These are phyloP conservation scores for Hypanus sabinus DNA, from an alignment of 2,113 vertebrate genomes.

Conservation along the genomic window DNA sequence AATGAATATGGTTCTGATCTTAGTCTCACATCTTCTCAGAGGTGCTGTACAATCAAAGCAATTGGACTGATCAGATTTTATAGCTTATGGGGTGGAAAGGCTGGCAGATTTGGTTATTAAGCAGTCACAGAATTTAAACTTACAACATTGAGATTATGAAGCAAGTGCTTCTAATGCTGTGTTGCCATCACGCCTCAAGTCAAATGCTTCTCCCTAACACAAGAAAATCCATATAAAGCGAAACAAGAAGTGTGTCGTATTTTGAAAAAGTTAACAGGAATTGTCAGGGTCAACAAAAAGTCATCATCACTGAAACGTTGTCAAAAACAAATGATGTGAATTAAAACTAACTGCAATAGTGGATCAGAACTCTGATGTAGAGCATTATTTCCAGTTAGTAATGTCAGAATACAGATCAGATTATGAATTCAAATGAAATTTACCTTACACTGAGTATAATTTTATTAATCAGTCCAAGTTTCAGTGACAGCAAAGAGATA, in stretches of 20 bases:
- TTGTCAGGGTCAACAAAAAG: slow-evolving; percentile 26
- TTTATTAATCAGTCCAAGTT: slow-evolving; percentile 35
- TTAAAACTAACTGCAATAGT: slow-evolving; percentile 20
- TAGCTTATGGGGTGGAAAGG: slow-evolving; percentile 19
- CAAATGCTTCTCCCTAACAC: neutral
- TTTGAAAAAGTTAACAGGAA: slow-evolving; percentile 24
- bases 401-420: slow-evolving; percentile 9
- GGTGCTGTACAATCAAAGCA: slow-evolving; percentile 21
- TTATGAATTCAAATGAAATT: slow-evolving; percentile 37
- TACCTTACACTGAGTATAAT: slow-evolving; percentile 35
- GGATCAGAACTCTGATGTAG: neutral
- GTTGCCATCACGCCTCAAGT: slow-evolving; percentile 4
- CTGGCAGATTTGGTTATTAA: slow-evolving; percentile 24
- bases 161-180: neutral
- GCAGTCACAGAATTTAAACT: slow-evolving; percentile 11
- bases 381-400: slow-evolving; percentile 28
- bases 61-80: slow-evolving; percentile 26
- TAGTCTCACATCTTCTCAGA: neutral
- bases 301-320: slow-evolving; percentile 31
- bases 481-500: slow-evolving; percentile 36
- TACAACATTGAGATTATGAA: slow-evolving; percentile 18
- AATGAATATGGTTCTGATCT: neutral
- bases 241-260: neutral
- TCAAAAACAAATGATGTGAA: slow-evolving; percentile 14
- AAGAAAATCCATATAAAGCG: slow-evolving; percentile 19